A percentile compares a stretch with the other conserved stretches of the same genome.
Conservation (phyloP, 1,140 invertebrate species). For the Habropoda laboriosa region DNA sequence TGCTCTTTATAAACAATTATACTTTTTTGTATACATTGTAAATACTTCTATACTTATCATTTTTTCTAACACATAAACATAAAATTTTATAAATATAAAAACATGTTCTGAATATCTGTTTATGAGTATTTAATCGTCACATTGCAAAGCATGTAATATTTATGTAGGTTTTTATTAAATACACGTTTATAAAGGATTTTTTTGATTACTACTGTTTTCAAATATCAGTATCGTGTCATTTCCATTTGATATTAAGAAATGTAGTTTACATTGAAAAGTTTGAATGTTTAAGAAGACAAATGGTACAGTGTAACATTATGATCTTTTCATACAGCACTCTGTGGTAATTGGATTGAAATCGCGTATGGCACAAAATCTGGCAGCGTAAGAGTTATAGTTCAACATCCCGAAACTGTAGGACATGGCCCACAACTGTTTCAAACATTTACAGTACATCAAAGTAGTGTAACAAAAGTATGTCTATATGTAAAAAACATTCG, state of each 20-base stretch:
- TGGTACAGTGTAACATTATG: neutral
- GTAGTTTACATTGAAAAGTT: constrained; percentile 15
- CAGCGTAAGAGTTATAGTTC: constrained; percentile 97
- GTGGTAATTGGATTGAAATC: constrained; percentile 99
- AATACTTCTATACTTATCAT: neutral
- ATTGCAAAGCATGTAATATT: constrained; percentile 46
- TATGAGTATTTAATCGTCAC: constrained; percentile 26
- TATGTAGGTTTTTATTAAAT: constrained; percentile 16
- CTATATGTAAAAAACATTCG: neutral
- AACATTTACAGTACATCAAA: constrained; percentile 98
- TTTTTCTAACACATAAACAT: neutral
- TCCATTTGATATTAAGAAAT: constrained; percentile 10
- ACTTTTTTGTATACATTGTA: constrained; percentile 20
- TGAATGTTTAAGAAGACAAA: neutral
- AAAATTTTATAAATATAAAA: constrained; percentile 11
- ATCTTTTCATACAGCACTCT: constrained; percentile 87
- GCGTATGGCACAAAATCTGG: constrained; percentile 98
- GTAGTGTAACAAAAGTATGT: constrained; percentile 94
- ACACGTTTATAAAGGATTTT: constrained; percentile 1
- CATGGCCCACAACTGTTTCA: constrained; percentile 98
- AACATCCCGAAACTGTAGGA: constrained; percentile 98
- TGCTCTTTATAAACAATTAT: neutral
- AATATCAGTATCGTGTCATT: neutral
- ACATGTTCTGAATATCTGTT: neutral
- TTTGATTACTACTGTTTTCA: constrained; percentile 22